These are phyloP conservation scores for Cryptocephalus primarius DNA, from an alignment of 2,888 invertebrate genomes.

Conservation along the genomic window DNA sequence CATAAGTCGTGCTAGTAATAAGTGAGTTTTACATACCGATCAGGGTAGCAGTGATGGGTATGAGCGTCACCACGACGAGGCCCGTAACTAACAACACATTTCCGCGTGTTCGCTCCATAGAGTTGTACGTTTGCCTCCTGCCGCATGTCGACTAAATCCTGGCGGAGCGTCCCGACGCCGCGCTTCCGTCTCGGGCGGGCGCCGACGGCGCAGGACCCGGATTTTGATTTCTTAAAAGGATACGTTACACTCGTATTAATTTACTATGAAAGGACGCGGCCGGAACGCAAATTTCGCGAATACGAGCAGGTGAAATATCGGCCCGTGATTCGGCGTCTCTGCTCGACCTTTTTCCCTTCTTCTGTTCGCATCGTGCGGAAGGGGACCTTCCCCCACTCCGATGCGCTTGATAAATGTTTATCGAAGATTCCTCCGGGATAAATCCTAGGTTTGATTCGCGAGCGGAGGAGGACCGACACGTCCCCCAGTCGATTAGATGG, in stretches of 20 bases:
- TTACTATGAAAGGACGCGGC: slow-evolving; percentile 9
- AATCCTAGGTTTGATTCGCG: too few species aligned
- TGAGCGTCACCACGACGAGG: slow-evolving; percentile 9
- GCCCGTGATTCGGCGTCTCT: neutral
- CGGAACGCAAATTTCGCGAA: slow-evolving; percentile 11
- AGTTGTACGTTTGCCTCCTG: slow-evolving; percentile 18
- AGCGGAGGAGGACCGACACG: too few species aligned
- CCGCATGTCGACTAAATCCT: slow-evolving; percentile 26
- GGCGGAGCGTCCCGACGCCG: slow-evolving; percentile 14
- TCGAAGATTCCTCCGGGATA: too few species aligned
- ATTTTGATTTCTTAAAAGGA: slow-evolving; percentile 19
- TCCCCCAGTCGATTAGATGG: too few species aligned
- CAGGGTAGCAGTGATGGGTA: neutral
- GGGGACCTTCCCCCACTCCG: too few species aligned
- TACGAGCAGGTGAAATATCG: slow-evolving; percentile 2
- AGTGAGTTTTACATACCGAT: too few species aligned
- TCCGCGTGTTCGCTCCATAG: slow-evolving; percentile 19
- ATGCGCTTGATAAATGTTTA: too few species aligned
- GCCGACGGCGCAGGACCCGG: slow-evolving; percentile 12
- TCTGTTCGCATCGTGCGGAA: too few species aligned
- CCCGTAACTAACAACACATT: slow-evolving; percentile 16
- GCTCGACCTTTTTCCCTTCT: too few species aligned
- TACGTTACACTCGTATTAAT: slow-evolving; percentile 11
- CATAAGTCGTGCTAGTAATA: too few species aligned
- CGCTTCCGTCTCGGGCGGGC: slow-evolving; percentile 8